A percentile compares a stretch with the other conserved stretches of the same genome.
Evolutionary conservation across 2,113 vertebrate genomes (phyloP).

Genomic region (Dolichallabes microphthalmus): DNA sequence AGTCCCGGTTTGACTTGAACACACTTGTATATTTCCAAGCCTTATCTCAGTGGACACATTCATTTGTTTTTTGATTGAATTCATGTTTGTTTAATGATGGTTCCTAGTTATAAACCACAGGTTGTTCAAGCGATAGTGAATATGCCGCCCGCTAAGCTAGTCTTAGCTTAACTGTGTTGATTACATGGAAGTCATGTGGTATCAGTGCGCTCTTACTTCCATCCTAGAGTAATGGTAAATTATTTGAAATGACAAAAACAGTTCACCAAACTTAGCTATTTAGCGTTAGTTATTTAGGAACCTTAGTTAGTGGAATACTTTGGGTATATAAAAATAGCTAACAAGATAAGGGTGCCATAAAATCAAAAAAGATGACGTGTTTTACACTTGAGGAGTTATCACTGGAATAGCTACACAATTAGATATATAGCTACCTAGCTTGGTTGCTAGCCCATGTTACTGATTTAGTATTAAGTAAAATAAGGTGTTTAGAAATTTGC

Average conservation of each 20-base stretch:
- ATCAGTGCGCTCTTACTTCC: too few relatives aligned
- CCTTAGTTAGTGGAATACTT: not conserved
- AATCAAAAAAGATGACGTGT: not conserved
- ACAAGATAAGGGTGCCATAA: conserved; percentile 3
- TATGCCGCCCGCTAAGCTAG: not conserved
- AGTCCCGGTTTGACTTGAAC: too few relatives aligned
- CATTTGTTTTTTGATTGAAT: not conserved
- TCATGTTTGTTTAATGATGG: not conserved
- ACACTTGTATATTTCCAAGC: not conserved
- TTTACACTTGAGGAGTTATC: not conserved
- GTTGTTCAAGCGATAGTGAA: not conserved
- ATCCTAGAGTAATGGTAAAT: too few relatives aligned
- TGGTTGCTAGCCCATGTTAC: not conserved
- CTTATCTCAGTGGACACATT: not conserved
- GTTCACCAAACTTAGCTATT: too few relatives aligned
- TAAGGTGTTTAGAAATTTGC: not conserved
- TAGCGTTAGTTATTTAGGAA: not conserved
- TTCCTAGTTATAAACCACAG: not conserved
- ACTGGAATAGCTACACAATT: not conserved
- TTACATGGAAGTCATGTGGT: not conserved
- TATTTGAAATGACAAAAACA: not conserved
- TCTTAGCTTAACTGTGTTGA: too few relatives aligned
- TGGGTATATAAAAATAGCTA: not conserved
- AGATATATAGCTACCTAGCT: not conserved
- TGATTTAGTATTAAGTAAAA: conserved; percentile 10